These are phyloP conservation scores for Hypselothyrea guttata DNA, from an alignment of 2,888 invertebrate genomes.

Conservation along the genomic window DNA sequence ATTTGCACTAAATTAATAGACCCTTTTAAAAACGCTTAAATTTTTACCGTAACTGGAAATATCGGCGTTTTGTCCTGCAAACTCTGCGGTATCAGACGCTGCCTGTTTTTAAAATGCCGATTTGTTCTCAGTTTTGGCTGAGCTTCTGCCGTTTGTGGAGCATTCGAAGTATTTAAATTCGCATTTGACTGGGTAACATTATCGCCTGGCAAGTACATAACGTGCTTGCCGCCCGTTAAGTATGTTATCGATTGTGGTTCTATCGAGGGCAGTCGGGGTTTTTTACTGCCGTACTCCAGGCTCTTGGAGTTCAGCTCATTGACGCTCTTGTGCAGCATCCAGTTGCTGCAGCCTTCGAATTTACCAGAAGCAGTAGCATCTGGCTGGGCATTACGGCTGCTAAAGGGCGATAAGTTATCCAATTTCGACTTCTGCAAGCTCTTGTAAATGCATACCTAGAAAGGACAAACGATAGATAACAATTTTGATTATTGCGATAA, in stretches of 20 bases:
- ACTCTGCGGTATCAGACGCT: slow-evolving; percentile 50
- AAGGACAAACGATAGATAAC: not conserved
- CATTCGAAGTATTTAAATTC: slow-evolving; percentile 3
- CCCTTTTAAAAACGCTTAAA: too few species aligned
- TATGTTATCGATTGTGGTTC: slow-evolving; percentile 83
- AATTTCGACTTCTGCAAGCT: slow-evolving; percentile 46
- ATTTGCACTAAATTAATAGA: too few species aligned
- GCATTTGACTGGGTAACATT: slow-evolving; percentile 20
- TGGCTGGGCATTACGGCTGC: not conserved
- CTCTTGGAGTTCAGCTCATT: slow-evolving; percentile 59
- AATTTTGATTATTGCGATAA: too few species aligned
- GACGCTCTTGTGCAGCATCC: slow-evolving; percentile 86
- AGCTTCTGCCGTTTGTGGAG: slow-evolving; percentile 18
- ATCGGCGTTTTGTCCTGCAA: slow-evolving; percentile 58
- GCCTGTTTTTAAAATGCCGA: slow-evolving; percentile 48
- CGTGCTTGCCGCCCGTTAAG: slow-evolving; percentile 87
- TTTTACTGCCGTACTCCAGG: slow-evolving; percentile 40
- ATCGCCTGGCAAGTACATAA: slow-evolving; percentile 87
- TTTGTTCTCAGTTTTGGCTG: slow-evolving; percentile 30
- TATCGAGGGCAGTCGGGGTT: slow-evolving; percentile 54
- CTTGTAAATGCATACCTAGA: slow-evolving; percentile 42
- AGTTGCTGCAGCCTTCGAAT: slow-evolving; percentile 84
- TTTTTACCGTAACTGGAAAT: slow-evolving; percentile 36
- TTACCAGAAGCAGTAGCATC: slow-evolving; percentile 16
- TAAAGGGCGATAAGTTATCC: slow-evolving; percentile 21